phyloP scores from a whole-genome alignment of 1,140 invertebrate species.

The Neodiprion lecontei region DNA sequence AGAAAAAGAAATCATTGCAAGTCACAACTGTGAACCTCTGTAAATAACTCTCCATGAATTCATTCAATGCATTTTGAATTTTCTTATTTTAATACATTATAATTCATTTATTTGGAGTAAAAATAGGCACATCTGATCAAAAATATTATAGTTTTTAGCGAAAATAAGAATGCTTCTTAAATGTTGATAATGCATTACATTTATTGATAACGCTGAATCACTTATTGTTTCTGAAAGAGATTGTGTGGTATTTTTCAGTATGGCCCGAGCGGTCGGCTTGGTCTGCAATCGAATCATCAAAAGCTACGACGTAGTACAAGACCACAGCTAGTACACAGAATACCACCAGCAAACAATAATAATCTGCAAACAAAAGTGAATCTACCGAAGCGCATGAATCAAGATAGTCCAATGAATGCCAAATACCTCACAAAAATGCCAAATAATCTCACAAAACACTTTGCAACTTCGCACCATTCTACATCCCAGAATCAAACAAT shows the following conservation, averaged over 20 bases:
- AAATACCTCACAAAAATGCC: conserved; percentile 38
- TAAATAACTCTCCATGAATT: too few relatives aligned
- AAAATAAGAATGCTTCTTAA: too few relatives aligned
- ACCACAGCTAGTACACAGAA: conserved; percentile 23
- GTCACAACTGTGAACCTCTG: too few relatives aligned
- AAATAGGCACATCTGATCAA: too few relatives aligned
- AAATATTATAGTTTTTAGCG: too few relatives aligned
- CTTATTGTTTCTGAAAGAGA: too few relatives aligned
- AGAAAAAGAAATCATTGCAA: too few relatives aligned
- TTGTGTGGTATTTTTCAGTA: conserved; percentile 31
- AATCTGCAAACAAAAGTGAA: background rate
- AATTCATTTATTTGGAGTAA: too few relatives aligned
- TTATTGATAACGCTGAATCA: too few relatives aligned
- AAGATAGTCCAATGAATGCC: conserved; percentile 27
- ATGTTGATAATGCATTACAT: too few relatives aligned
- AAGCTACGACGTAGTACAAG: conserved; percentile 32
- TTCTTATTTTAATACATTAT: too few relatives aligned
- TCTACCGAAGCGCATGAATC: conserved; percentile 29
- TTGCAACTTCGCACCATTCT: conserved; percentile 24
- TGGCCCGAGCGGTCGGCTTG: conserved; percentile 25
- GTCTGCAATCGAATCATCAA: conserved; percentile 21
- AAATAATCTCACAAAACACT: conserved; percentile 37
- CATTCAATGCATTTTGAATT: too few relatives aligned
- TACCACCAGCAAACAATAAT: conserved; percentile 16
- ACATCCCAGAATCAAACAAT: conserved; percentile 40